A percentile compares a stretch with the other conserved stretches of the same genome.
phyloP scores from a whole-genome alignment of 2,888 invertebrate species.

The Holacanthella duospinosa region DNA sequence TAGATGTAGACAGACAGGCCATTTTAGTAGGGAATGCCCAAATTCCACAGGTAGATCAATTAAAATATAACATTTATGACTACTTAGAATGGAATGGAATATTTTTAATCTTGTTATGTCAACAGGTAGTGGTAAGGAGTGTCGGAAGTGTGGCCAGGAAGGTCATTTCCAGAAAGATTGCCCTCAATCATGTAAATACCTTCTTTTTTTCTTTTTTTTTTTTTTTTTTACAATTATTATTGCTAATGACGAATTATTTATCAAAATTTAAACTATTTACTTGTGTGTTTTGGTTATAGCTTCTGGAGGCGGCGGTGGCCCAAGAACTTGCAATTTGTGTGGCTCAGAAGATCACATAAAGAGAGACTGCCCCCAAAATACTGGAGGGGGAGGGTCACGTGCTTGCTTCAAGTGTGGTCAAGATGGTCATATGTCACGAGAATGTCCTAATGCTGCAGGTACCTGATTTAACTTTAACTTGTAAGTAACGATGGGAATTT shows the following conservation, averaged over 20 bases:
- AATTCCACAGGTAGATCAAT: neutral
- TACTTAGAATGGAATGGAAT: too few relatives aligned
- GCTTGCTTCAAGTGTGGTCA: constrained; percentile 9
- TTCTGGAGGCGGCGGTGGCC: neutral
- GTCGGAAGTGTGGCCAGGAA: neutral
- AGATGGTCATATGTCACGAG: constrained; percentile 11
- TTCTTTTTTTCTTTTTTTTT: neutral
- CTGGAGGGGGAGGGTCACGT: neutral
- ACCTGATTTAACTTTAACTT: too few relatives aligned
- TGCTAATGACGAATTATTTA: neutral
- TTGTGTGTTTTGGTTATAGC: neutral
- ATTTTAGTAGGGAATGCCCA: neutral
- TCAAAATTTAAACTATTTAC: neutral
- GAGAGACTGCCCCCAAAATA: neutral
- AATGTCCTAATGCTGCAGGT: too few relatives aligned
- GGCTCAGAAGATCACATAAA: neutral
- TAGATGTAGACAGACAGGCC: neutral
- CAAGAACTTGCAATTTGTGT: neutral
- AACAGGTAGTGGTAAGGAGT: neutral
- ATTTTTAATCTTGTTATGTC: too few relatives aligned
- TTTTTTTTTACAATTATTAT: too few relatives aligned
- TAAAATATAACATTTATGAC: too few relatives aligned
- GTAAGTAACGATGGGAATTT: neutral
- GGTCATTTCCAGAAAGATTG: neutral
- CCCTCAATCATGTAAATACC: neutral